These are phyloP conservation scores for Phanerotoma sp. DNA, from an alignment of 2,888 invertebrate genomes.

Conservation along the genomic window DNA sequence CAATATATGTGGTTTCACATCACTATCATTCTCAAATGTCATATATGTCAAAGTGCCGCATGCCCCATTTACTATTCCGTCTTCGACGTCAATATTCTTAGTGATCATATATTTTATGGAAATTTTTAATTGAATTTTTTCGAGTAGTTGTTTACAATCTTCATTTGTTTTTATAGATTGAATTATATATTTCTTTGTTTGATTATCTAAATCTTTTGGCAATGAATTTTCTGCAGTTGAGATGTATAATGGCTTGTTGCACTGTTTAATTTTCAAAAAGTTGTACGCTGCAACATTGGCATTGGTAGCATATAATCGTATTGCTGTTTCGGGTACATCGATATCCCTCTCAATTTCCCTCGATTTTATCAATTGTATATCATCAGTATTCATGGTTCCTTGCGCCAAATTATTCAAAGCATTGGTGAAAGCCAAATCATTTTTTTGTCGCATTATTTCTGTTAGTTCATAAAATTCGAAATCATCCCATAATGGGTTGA, in stretches of 20 bases:
- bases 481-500: slow-evolving; percentile 34
- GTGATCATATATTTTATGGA: neutral
- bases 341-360: neutral
- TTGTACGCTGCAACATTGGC: neutral
- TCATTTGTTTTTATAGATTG: slow-evolving; percentile 1
- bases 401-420: slow-evolving; percentile 39
- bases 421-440: slow-evolving; percentile 36
- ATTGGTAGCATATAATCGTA: neutral
- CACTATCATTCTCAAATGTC: slow-evolving; percentile 26
- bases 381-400: slow-evolving; percentile 14
- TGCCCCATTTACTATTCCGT: slow-evolving; percentile 9
- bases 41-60: slow-evolving; percentile 9
- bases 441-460: slow-evolving; percentile 43
- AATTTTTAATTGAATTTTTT: slow-evolving; percentile 1
- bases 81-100: neutral
- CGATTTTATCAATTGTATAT: neutral
- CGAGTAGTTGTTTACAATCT: no score
- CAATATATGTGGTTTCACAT: slow-evolving; percentile 1
- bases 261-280: neutral
- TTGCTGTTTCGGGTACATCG: neutral
- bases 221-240: neutral
- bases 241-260: neutral
- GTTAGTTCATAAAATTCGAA: slow-evolving; percentile 41
- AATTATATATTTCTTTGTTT: neutral
- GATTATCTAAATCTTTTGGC: neutral